A percentile compares a stretch with the other conserved stretches of the same genome.
phyloP scores from a whole-genome alignment of 2,888 invertebrate genomes.

The Leptodirus hochenwartii region DNA sequence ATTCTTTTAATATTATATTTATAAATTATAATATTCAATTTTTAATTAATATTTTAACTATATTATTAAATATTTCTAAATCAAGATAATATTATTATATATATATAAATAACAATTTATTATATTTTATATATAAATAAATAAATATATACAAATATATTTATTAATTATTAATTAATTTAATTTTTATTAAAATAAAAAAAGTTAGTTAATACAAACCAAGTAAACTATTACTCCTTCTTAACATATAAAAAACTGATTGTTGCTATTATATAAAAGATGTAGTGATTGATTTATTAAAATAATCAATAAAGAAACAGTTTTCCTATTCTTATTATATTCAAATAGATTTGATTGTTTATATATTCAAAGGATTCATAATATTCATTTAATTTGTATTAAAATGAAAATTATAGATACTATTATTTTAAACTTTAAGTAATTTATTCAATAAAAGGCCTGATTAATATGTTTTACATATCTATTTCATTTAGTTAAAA shows the following conservation, averaged over 20 bases:
- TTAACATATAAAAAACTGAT: constrained; percentile 4
- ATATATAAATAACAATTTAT: constrained; percentile 2
- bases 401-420: too few species aligned
- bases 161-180: constrained; percentile 8
- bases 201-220: constrained; percentile 6
- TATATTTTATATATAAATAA: constrained; percentile 15
- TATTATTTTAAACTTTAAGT: too few species aligned
- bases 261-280: too few species aligned
- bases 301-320: too few species aligned
- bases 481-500: too few species aligned
- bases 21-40: constrained; percentile 1
- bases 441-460: too few species aligned
- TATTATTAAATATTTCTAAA: constrained; percentile 7
- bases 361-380: too few species aligned
- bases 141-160: constrained; percentile 6
- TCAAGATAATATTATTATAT: constrained; percentile 5
- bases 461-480: too few species aligned
- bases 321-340: too few species aligned
- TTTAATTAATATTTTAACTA: constrained; percentile 3
- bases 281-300: too few species aligned
- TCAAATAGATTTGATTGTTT: too few species aligned
- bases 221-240: constrained; percentile 6
- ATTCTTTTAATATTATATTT: constrained; percentile 5
- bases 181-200: constrained; percentile 8
- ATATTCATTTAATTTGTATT: too few species aligned